These are phyloP conservation scores for Alloplasta piceator DNA, from an alignment of 2,888 invertebrate genomes.

Conservation along the genomic window DNA sequence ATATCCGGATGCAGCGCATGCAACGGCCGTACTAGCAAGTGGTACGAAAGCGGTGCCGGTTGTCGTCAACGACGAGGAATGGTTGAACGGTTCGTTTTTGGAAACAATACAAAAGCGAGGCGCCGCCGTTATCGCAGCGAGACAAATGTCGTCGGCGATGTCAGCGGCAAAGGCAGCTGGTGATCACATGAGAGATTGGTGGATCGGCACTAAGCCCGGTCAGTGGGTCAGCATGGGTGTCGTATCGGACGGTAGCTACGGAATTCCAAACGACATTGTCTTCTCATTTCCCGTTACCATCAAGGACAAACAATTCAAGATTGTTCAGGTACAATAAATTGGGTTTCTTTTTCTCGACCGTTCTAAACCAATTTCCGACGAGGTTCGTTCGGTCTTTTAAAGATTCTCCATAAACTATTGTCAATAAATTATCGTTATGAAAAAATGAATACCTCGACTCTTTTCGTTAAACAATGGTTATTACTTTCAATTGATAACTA, in stretches of 20 bases:
- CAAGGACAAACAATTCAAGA: slow-evolving; percentile 91
- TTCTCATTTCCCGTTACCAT: slow-evolving; percentile 98
- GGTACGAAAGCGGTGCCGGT: slow-evolving; percentile 86
- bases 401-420: too few relatives aligned
- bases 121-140: slow-evolving; percentile 97
- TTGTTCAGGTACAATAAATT: slow-evolving; percentile 86
- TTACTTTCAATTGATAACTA: too few relatives aligned
- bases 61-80: slow-evolving; percentile 92
- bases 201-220: slow-evolving; percentile 91
- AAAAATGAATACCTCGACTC: too few relatives aligned
- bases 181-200: slow-evolving; percentile 99
- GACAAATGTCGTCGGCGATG: slow-evolving; percentile 99
- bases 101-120: slow-evolving; percentile 98
- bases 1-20: slow-evolving; percentile 96
- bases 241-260: slow-evolving; percentile 97
- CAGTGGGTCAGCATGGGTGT: slow-evolving; percentile 98
- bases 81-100: slow-evolving; percentile 92
- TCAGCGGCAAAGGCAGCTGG: slow-evolving; percentile 99
- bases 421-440: too few relatives aligned
- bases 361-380: neutral
- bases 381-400: slow-evolving; percentile 1
- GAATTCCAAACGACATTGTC: slow-evolving; percentile 93
- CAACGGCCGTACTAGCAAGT: slow-evolving; percentile 86
- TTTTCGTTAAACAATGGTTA: too few relatives aligned
- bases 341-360: neutral